Percentiles rank a stretch among this genome's conserved stretches.
Conservation (phyloP, 2,113 vertebrate genomes). For the Pipra filicauda region DNA sequence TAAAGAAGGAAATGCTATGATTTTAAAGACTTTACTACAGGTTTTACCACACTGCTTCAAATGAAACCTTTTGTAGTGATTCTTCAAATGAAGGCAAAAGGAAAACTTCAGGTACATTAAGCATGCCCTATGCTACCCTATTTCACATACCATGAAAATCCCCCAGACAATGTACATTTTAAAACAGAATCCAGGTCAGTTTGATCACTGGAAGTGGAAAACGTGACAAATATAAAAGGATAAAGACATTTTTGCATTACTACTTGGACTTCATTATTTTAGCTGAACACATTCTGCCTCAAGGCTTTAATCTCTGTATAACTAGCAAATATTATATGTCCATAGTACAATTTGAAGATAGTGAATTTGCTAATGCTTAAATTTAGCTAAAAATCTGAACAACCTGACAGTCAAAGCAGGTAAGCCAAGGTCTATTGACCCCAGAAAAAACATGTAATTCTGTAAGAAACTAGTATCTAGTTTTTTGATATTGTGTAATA, state of each 20-base stretch:
- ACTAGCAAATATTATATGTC: not conserved
- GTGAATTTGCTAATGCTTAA: not conserved
- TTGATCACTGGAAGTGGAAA: not conserved
- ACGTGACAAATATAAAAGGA: not conserved
- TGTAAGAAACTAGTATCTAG: not conserved
- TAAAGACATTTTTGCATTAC: not conserved
- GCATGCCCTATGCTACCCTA: not conserved
- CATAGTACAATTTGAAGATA: not conserved
- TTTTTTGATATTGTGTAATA: not conserved
- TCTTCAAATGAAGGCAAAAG: not conserved
- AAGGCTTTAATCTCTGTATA: not conserved
- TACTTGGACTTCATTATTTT: not conserved
- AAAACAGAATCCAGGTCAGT: not conserved
- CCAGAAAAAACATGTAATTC: not conserved
- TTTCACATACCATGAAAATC: not conserved
- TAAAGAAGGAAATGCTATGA: not conserved
- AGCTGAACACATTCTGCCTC: not conserved
- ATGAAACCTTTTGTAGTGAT: not conserved
- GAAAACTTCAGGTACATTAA: not conserved
- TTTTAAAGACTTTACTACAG: not conserved
- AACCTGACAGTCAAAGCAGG: not conserved
- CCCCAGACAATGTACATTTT: not conserved
- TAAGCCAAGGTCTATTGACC: not conserved
- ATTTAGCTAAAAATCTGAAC: not conserved
- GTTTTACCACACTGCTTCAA: not conserved